These are phyloP conservation scores for Micronisus gabar DNA, from an alignment of 2,113 vertebrate species.

Conservation along the genomic window DNA sequence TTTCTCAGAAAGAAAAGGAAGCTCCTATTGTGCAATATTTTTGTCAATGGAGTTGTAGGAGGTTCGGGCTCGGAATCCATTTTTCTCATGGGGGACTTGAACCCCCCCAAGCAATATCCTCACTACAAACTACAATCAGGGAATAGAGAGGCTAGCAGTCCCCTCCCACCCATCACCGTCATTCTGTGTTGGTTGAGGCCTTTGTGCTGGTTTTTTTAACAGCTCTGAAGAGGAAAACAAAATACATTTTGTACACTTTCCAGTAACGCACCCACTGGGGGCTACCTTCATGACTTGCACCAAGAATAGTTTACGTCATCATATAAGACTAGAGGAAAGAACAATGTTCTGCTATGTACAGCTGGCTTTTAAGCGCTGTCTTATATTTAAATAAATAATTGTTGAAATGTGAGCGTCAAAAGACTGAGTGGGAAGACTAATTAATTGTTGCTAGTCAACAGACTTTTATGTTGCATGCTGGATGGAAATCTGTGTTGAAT, in stretches of 20 bases:
- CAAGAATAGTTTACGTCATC: neutral
- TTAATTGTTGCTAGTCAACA: neutral
- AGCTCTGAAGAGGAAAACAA: neutral
- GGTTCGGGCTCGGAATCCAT: neutral
- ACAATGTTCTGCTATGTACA: neutral
- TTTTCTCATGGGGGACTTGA: neutral
- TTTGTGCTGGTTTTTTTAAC: neutral
- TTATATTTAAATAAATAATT: neutral
- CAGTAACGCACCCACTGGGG: neutral
- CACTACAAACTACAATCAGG: neutral
- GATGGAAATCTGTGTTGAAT: neutral
- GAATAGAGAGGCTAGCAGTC: neutral
- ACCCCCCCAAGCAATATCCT: neutral
- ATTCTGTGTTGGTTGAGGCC: neutral
- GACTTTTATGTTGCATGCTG: neutral
- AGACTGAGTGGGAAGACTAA: neutral
- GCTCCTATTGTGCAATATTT: neutral
- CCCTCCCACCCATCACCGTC: neutral
- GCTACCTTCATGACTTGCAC: neutral
- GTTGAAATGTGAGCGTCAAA: neutral
- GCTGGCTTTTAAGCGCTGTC: neutral
- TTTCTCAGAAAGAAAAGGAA: neutral
- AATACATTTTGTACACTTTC: neutral
- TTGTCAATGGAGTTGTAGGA: neutral
- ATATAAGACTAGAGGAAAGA: neutral